These are phyloP conservation scores for Asobara japonica DNA, from an alignment of 1,140 invertebrate species.

Conservation along the genomic window DNA sequence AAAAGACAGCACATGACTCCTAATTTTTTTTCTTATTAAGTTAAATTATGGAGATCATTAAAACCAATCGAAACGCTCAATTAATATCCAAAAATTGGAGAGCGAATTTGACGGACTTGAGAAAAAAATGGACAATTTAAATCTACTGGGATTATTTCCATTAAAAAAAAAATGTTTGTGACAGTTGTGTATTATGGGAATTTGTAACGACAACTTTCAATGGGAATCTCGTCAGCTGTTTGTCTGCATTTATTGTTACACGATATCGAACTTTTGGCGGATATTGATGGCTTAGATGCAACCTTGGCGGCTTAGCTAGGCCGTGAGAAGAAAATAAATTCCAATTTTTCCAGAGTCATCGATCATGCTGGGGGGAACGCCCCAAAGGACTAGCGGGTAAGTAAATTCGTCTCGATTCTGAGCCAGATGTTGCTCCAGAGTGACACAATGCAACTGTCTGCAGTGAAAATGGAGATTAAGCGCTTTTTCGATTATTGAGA, in stretches of 20 bases:
- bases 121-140: too few relatives aligned
- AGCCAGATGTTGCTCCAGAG: constrained; percentile 49
- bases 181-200: too few relatives aligned
- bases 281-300: neutral
- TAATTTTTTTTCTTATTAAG: too few relatives aligned
- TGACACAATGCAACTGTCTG: constrained; percentile 1
- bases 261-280: neutral
- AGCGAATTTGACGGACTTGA: too few relatives aligned
- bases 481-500: too few relatives aligned
- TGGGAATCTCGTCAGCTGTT: neutral
- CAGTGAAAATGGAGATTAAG: neutral
- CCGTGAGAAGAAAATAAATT: neutral
- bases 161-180: too few relatives aligned
- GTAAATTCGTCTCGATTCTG: constrained; percentile 44
- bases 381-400: neutral
- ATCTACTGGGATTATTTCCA: too few relatives aligned
- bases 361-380: neutral
- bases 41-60: too few relatives aligned
- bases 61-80: too few relatives aligned
- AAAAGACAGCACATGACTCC: too few relatives aligned
- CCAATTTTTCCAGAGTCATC: neutral
- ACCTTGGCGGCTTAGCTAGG: neutral
- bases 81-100: too few relatives aligned
- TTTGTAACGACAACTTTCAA: neutral
- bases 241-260: neutral